Conservation (phyloP, 2,888 invertebrate species). For the Tiliacea aurago region DNA sequence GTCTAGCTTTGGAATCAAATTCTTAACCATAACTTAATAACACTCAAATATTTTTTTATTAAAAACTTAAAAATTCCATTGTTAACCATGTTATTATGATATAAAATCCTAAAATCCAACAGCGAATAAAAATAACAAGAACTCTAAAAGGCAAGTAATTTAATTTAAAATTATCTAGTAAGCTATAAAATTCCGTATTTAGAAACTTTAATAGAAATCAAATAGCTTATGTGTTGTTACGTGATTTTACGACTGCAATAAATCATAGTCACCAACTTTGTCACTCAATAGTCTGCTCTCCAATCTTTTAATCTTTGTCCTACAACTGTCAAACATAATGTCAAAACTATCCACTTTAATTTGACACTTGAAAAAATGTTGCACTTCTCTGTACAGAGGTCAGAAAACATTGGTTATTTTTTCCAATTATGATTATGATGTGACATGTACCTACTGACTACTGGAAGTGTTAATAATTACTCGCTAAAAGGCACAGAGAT, state of each 20-base stretch:
- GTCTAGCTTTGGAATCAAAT: not conserved
- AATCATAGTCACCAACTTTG: constrained; percentile 49
- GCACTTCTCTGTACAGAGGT: constrained; percentile 39
- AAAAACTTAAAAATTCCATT: not conserved
- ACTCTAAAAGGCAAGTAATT: constrained; percentile 18
- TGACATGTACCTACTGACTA: constrained; percentile 38
- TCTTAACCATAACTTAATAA: not conserved
- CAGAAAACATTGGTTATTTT: constrained; percentile 61
- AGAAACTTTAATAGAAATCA: constrained; percentile 35
- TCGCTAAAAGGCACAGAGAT: constrained; percentile 45
- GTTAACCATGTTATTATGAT: constrained; percentile 7
- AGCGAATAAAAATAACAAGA: not conserved
- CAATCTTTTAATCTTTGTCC: constrained; percentile 57
- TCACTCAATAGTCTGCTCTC: constrained; percentile 42
- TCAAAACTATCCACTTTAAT: constrained; percentile 33
- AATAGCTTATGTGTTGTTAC: constrained; percentile 9
- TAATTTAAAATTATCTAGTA: constrained; percentile 22
- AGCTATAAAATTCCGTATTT: constrained; percentile 33
- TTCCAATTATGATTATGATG: constrained; percentile 61
- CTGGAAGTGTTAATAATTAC: constrained; percentile 65
- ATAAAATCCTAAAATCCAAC: constrained; percentile 13
- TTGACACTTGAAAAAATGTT: constrained; percentile 20
- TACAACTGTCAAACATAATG: constrained; percentile 38
- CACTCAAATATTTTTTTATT: not conserved
- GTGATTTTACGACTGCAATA: constrained; percentile 47